Evolutionary conservation across 1,140 invertebrate species (phyloP).

Genomic region (Drosophila littoralis): DNA sequence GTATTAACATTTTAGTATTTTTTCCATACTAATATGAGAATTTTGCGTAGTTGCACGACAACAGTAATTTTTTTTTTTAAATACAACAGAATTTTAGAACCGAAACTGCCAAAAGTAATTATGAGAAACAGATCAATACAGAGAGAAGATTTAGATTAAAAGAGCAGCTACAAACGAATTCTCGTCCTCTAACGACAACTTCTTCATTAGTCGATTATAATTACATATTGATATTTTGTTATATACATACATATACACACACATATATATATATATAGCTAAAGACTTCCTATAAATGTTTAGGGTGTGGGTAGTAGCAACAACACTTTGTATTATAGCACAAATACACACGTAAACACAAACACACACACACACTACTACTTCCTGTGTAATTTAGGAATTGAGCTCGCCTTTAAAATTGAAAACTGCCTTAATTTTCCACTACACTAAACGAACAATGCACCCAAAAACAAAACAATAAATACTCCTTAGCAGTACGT

Average conservation of each 20-base stretch:
- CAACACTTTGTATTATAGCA: conserved; percentile 80
- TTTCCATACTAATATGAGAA: conserved; percentile 78
- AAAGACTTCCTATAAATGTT: conserved; percentile 76
- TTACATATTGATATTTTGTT: conserved; percentile 66
- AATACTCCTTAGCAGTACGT: conserved; percentile 65
- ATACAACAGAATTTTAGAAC: conserved; percentile 9
- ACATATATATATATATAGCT: conserved; percentile 62
- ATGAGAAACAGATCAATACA: conserved; percentile 24
- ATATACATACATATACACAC: conserved; percentile 43
- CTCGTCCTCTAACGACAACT: conserved; percentile 84
- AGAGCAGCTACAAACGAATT: conserved; percentile 76
- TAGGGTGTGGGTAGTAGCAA: conserved; percentile 78
- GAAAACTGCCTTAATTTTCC: conserved; percentile 72
- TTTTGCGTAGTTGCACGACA: conserved; percentile 72
- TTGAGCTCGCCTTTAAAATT: conserved; percentile 66
- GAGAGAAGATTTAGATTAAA: conserved; percentile 25
- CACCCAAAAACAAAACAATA: conserved; percentile 42
- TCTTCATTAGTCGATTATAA: conserved; percentile 84
- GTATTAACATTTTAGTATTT: conserved; percentile 75
- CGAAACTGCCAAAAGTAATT: conserved; percentile 57
- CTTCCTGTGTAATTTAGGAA: conserved; percentile 62
- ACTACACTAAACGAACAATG: conserved; percentile 69
- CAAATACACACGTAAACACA: conserved; percentile 47
- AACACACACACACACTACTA: conserved; percentile 54
- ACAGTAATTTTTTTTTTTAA: conserved; percentile 6